phyloP scores from a whole-genome alignment of 1,140 invertebrate species.

The Muscidifurax raptorellus region DNA sequence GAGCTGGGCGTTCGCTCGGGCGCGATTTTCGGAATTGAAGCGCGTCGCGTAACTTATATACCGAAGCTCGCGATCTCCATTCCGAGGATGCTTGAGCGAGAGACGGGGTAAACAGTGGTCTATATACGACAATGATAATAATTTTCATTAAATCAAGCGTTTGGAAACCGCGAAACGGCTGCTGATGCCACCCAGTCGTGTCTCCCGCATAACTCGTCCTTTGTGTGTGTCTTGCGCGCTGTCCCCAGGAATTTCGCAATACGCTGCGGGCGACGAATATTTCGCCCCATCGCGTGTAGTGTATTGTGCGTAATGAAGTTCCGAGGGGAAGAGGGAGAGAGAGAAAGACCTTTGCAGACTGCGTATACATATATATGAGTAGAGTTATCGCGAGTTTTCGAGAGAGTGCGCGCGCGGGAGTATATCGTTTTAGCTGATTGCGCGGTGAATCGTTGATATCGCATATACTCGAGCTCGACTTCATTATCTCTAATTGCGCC shows the following conservation, averaged over 20 bases:
- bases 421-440: neutral
- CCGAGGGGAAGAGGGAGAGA: neutral
- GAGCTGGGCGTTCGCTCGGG: conserved; percentile 3
- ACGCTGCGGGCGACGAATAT: conserved; percentile 16
- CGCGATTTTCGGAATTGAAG: conserved; percentile 52
- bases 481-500: neutral
- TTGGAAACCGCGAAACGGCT: conserved; percentile 38
- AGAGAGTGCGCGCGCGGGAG: too few relatives aligned
- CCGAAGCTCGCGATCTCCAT: conserved; percentile 25
- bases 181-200: neutral
- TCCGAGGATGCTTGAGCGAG: conserved; percentile 44
- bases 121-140: conserved; percentile 41
- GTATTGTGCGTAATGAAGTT: conserved; percentile 32
- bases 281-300: neutral
- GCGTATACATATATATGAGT: too few relatives aligned
- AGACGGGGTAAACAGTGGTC: neutral
- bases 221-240: conserved; percentile 24
- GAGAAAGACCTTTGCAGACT: neutral
- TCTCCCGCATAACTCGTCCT: conserved; percentile 5
- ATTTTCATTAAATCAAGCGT: conserved; percentile 54
- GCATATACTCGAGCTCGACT: neutral
- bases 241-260: conserved; percentile 21
- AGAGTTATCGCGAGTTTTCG: too few relatives aligned
- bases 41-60: neutral
- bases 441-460: neutral